phyloP scores from a whole-genome alignment of 2,113 vertebrate species.

The Thermophis baileyi region DNA sequence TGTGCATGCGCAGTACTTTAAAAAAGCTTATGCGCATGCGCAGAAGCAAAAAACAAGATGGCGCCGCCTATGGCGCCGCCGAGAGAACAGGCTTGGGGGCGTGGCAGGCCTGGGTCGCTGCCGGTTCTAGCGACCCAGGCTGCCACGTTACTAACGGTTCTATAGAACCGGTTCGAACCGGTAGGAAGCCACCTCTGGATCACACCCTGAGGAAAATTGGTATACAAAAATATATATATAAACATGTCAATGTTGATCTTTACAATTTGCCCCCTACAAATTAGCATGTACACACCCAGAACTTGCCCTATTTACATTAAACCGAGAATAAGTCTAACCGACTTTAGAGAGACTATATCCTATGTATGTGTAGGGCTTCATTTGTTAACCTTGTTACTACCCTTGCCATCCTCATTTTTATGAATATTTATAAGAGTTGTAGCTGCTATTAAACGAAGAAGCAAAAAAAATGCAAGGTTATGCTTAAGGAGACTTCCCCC shows the following conservation, averaged over 20 bases:
- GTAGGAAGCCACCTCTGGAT: too few relatives aligned
- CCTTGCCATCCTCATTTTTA: constrained; percentile 1
- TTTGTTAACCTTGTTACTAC: background rate
- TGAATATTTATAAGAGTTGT: background rate
- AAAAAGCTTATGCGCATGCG: too few relatives aligned
- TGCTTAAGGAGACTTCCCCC: background rate
- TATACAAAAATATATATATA: too few relatives aligned
- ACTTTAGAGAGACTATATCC: background rate
- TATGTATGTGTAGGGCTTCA: background rate
- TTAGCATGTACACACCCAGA: background rate
- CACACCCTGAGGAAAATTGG: background rate
- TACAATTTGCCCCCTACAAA: background rate
- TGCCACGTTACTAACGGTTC: too few relatives aligned
- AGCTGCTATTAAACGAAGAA: background rate
- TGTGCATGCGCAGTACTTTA: too few relatives aligned
- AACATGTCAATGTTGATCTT: background rate
- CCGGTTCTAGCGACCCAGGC: too few relatives aligned
- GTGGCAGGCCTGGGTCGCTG: too few relatives aligned
- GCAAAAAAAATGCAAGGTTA: background rate
- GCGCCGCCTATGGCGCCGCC: too few relatives aligned
- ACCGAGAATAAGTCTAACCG: background rate
- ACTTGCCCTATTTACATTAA: background rate
- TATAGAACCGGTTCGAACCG: too few relatives aligned
- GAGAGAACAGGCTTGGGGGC: too few relatives aligned
- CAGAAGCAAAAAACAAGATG: too few relatives aligned